A percentile compares a stretch with the other conserved stretches of the same genome.
phyloP scores from a whole-genome alignment of 2,113 vertebrate species.

The Connochaetes taurinus region DNA sequence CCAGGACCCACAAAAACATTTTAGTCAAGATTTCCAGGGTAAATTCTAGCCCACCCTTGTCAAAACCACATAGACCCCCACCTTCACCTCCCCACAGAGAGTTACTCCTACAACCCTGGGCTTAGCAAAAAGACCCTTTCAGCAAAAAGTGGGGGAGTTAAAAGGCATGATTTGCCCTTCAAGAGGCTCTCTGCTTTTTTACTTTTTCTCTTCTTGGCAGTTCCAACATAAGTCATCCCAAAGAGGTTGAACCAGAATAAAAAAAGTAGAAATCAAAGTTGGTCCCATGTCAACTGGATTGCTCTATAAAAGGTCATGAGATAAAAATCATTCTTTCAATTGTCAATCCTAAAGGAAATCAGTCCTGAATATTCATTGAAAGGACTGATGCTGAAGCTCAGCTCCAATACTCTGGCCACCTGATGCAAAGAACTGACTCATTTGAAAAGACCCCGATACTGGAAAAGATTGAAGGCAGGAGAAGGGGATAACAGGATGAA shows the following conservation, averaged over 20 bases:
- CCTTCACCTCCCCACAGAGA: slow-evolving; percentile 59
- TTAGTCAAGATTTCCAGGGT: slow-evolving; percentile 90
- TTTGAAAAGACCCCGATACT: not conserved
- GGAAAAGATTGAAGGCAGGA: not conserved
- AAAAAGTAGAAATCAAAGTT: not conserved
- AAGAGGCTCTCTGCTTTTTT: slow-evolving; percentile 8
- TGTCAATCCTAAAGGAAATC: not conserved
- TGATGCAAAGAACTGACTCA: not conserved
- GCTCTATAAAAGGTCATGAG: not conserved
- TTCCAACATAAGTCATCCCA: not conserved
- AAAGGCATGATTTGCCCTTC: slow-evolving; percentile 35
- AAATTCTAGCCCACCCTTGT: slow-evolving; percentile 87
- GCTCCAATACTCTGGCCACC: not conserved
- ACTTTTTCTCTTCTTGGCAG: slow-evolving; percentile 6
- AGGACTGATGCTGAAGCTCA: not conserved
- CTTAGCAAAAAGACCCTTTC: slow-evolving; percentile 46
- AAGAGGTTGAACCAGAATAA: not conserved
- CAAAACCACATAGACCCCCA: slow-evolving; percentile 77
- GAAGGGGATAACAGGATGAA: not conserved
- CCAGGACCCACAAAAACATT: slow-evolving; percentile 81
- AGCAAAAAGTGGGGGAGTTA: not conserved
- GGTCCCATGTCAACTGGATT: not conserved
- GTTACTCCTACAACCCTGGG: slow-evolving; percentile 17
- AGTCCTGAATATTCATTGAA: not conserved
- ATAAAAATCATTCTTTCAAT: not conserved